Base-by-base conservation (phyloP, 2,888 invertebrate species). In the Ophion obscuratus region DNA sequence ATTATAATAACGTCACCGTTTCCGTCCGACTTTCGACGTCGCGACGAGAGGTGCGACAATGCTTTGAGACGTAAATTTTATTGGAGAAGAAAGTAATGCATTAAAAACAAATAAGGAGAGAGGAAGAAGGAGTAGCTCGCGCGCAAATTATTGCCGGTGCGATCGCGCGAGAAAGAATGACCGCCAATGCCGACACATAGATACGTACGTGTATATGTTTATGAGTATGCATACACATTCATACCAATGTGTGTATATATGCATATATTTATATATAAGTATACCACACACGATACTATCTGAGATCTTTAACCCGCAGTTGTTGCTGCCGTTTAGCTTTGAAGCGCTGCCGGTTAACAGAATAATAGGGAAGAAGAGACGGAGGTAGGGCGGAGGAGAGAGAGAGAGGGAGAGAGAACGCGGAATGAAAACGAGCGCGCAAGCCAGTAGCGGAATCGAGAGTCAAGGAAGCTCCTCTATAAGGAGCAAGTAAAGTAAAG, bases 301-400 rank as follows among this genome's bases (percentile, higher is more conserved):
- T 74, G 74, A 67, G 74, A 83, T 83, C 79, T 83, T 79, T 83
- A 79, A 83, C 78, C 74, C 74, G 74, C 62, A 47, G 59, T 74
- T 78, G 77, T 66, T 83, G 73, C 73, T 83, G 83, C 74, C 79
- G 78, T 79, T 83, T 74, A 83, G 79, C 83, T 74, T 67, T 83
- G 78, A 70, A 66, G 53, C 84, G 67, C 83, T 36, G 87, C 84
- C 87, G 83, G 83, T 70, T 80, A 84, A 66, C 77, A 80, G 83
- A 84, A 85, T 73, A 67, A 47, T 62, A 78, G 76, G 68, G 81
- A 78, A 62, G 57, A 61, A 66, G 24, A 71, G 61, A 53, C 2
- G 53, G 53, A 17, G 53, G 17, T 17, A 53, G 53, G 53, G 53
- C 53, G 17, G 14, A 2, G 40, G 3, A 40, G 9, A 70, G 61